Evolutionary conservation across 1,140 invertebrate genomes (phyloP).

Genomic region (Macrostomum lignano): DNA sequence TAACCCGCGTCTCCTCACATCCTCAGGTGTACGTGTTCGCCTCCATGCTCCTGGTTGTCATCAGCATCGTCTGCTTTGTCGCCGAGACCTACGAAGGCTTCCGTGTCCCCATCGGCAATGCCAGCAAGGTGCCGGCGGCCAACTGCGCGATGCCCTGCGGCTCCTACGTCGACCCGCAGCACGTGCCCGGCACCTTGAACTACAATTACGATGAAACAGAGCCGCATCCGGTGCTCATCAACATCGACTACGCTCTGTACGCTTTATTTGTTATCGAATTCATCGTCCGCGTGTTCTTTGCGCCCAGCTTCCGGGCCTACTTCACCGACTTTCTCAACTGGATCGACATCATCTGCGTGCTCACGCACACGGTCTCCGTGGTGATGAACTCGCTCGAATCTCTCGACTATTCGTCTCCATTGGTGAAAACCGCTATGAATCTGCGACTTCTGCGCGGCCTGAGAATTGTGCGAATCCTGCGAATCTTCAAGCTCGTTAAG

Average conservation of each 20-base stretch:
- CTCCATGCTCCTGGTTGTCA: too few species aligned
- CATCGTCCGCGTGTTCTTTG: slow-evolving; percentile 9
- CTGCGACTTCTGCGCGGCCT: too few species aligned
- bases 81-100: too few species aligned
- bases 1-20: slow-evolving; percentile 4
- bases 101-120: too few species aligned
- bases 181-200: neutral
- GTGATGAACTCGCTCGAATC: slow-evolving; percentile 13
- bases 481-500: too few species aligned
- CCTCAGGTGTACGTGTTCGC: slow-evolving; percentile 2
- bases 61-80: too few species aligned
- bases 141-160: neutral
- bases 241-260: slow-evolving; percentile 5
- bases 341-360: slow-evolving; percentile 19
- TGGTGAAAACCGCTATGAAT: too few species aligned
- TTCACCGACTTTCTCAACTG: too few species aligned
- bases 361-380: slow-evolving; percentile 18
- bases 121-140: too few species aligned
- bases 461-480: too few species aligned
- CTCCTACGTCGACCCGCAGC: neutral
- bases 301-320: slow-evolving; percentile 14
- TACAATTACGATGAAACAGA: neutral
- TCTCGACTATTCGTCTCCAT: too few species aligned
- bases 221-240: neutral
- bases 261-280: neutral